These are phyloP conservation scores for Australoheros scitulus DNA, from an alignment of 2,113 vertebrate species.

Conservation along the genomic window DNA sequence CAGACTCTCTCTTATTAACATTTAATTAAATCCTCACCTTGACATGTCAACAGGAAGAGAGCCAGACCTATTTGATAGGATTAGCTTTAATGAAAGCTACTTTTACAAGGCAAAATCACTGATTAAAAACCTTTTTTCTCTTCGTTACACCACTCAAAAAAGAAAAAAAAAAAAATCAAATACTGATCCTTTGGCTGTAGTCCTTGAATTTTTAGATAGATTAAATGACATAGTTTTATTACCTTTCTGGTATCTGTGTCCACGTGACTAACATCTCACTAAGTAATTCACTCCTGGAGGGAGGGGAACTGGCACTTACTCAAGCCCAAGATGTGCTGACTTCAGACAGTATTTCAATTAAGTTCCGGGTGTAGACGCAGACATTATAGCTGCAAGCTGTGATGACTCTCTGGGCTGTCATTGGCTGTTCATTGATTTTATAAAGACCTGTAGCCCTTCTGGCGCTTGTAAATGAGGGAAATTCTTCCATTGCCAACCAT, in stretches of 20 bases:
- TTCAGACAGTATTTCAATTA: constrained; percentile 3
- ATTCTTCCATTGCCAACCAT: background rate
- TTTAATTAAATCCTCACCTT: constrained; percentile 27
- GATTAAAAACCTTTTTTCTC: background rate
- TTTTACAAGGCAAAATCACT: background rate
- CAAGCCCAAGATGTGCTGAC: background rate
- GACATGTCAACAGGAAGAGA: background rate
- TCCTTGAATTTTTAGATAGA: background rate
- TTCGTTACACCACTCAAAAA: background rate
- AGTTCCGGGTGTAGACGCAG: background rate
- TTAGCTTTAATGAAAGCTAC: background rate
- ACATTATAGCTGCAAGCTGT: background rate
- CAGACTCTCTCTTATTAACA: constrained; percentile 10
- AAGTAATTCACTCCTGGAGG: background rate
- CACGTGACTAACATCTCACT: background rate
- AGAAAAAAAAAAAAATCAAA: background rate
- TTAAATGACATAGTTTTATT: too few relatives aligned
- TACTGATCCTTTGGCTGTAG: background rate
- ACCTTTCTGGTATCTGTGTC: too few relatives aligned
- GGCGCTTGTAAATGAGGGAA: background rate
- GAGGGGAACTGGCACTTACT: background rate
- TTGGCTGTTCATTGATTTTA: background rate
- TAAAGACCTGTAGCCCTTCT: background rate
- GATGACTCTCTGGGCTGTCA: background rate
- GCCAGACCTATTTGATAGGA: constrained; percentile 8